A percentile compares a stretch with the other conserved stretches of the same genome.
Conservation (phyloP, 2,113 vertebrate species). For the Campylomormyrus tamandua region DNA sequence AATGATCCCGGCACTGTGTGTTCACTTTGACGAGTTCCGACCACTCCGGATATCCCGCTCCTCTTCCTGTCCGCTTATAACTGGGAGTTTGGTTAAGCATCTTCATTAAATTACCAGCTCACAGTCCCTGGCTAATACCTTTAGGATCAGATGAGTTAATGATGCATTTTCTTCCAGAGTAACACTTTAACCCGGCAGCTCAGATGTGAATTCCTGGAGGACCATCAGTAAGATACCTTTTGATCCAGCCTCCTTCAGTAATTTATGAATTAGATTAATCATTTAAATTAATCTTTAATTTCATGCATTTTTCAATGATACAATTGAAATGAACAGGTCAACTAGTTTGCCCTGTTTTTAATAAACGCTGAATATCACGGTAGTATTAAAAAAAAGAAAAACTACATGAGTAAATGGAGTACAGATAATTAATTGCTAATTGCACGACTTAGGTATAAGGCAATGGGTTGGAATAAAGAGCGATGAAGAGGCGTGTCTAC, state of each 20-base stretch:
- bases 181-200: background rate
- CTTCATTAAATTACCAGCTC: background rate
- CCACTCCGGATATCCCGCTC: background rate
- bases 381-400: background rate
- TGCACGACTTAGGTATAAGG: background rate
- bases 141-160: background rate
- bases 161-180: background rate
- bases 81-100: background rate
- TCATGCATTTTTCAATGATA: background rate
- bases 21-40: background rate
- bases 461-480: background rate
- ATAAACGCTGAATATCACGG: background rate
- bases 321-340: background rate
- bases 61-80: background rate
- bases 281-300: background rate
- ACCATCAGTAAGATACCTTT: background rate
- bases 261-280: background rate
- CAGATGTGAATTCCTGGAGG: background rate
- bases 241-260: background rate
- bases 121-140: background rate
- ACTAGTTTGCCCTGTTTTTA: background rate
- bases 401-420: background rate
- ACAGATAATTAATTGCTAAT: slow-evolving; percentile 4
- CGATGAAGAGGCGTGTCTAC: background rate
- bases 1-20: background rate